phyloP scores from a whole-genome alignment of 2,797 vertebrate species.

The Premnoplex brunnescens region DNA sequence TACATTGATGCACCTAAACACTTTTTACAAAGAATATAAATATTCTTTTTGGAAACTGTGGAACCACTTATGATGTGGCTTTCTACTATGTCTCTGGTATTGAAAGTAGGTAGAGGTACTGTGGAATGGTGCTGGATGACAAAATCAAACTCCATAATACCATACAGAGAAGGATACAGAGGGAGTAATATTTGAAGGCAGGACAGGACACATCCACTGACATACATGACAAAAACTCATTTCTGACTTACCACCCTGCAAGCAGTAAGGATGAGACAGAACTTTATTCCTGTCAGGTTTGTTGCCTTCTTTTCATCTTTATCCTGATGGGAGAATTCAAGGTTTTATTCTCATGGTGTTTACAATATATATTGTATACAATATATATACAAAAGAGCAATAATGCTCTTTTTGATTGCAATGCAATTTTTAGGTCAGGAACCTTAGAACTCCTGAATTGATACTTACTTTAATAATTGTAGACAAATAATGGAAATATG shows the following conservation, averaged over 20 bases:
- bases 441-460: not conserved
- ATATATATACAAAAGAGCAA: not conserved
- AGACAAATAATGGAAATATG: not conserved
- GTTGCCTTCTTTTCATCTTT: not conserved
- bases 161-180: fast-evolving
- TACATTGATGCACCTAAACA: not conserved
- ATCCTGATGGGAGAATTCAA: not conserved
- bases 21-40: not conserved
- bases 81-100: not conserved
- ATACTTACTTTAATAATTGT: not conserved
- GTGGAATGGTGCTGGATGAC: not conserved
- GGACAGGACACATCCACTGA: not conserved
- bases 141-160: not conserved
- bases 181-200: not conserved
- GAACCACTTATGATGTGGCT: not conserved
- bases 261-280: not conserved
- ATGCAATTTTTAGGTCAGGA: not conserved
- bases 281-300: not conserved
- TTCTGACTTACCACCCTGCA: not conserved
- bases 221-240: not conserved
- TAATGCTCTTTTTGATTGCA: not conserved
- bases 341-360: not conserved
- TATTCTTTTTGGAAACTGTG: not conserved
- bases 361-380: not conserved
- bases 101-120: not conserved